Base-by-base conservation (phyloP, 2,113 vertebrate genomes). In the Phyllopteryx taeniolatus region DNA sequence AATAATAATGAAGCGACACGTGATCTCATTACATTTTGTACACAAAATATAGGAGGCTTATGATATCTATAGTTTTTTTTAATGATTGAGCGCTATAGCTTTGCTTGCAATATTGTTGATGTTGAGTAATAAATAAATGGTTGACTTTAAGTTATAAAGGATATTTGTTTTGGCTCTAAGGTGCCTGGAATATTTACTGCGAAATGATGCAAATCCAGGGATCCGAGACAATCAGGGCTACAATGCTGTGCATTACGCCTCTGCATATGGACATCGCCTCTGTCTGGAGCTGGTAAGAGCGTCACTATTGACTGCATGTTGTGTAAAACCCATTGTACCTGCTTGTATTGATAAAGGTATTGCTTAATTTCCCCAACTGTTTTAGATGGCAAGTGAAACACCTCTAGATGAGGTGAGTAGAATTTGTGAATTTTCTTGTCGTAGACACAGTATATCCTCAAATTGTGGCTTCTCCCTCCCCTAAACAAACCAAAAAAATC, bases 221-320 rank as follows among this genome's bases (percentile, higher is more conserved):
- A 99, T 99, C 89, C 94, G 96, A 60, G 98, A 99, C 87, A 97
- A 96, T 82, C 96, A 99, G 91, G 97, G 97, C 79, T 99, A 98
- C 88, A 99, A 97, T 56, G 95, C 97, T 72, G 96, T 99, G 85
- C 97, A 99, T 90, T 99, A 99, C 62, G 92, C 97, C 93, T 93
- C 93, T 0, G 92, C 93, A 1, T 92, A 92, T 3, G 93, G 93
- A 76, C 93, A 93, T 77, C 91, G 92, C 66, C 90, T 92, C 68
- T 93, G 93, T 83, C 88, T 94, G 74, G 93, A 94, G 85, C 89
- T 94, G 92, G 93, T 94, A 72, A 93, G 91, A 67, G 59, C 33
- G 46, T 61, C 20, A 56, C 13, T 63, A 10, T 14, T 57, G 11
- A 67, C 2, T 3, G 11, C 44, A 57, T 8, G 0, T n/a, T 12